These are phyloP conservation scores for Tuberolachnus salignus DNA, from an alignment of 2,888 invertebrate species.

Conservation along the genomic window DNA sequence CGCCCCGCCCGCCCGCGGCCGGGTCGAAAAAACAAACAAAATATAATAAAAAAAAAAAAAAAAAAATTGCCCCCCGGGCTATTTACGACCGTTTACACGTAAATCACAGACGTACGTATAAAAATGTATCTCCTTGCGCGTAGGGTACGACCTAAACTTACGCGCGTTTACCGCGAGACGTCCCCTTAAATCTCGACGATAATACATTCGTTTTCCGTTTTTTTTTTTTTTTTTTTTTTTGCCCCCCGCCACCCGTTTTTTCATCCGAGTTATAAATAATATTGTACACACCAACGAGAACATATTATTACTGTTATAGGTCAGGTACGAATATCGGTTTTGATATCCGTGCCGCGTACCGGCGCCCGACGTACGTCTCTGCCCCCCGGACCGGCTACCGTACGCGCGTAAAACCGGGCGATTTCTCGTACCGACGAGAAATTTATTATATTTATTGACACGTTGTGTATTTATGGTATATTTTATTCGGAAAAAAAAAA, in stretches of 20 bases:
- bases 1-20: not conserved
- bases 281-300: not conserved
- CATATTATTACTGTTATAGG: slow-evolving; percentile 5
- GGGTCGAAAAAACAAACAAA: slow-evolving; percentile 16
- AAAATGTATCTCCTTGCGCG: too few species aligned
- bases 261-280: not conserved
- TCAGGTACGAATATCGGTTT: not conserved
- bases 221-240: slow-evolving; percentile 19
- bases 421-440: too few species aligned
- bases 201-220: slow-evolving; percentile 30
- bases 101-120: slow-evolving; percentile 30
- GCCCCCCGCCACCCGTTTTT: too few species aligned
- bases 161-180: not conserved
- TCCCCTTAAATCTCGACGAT: slow-evolving; percentile 25
- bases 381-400: too few species aligned
- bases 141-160: too few species aligned
- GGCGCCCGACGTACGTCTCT: too few species aligned
- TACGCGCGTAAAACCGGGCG: too few species aligned
- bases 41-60: not conserved
- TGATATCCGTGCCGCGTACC: too few species aligned
- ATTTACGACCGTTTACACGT: slow-evolving; percentile 53
- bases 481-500: too few species aligned
- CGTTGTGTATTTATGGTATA: too few species aligned
- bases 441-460: too few species aligned
- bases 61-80: slow-evolving; percentile 32